Percentiles rank a stretch among this genome's conserved stretches.
phyloP scores from a whole-genome alignment of 2,888 invertebrate genomes.

The Leptinotarsa juncta region DNA sequence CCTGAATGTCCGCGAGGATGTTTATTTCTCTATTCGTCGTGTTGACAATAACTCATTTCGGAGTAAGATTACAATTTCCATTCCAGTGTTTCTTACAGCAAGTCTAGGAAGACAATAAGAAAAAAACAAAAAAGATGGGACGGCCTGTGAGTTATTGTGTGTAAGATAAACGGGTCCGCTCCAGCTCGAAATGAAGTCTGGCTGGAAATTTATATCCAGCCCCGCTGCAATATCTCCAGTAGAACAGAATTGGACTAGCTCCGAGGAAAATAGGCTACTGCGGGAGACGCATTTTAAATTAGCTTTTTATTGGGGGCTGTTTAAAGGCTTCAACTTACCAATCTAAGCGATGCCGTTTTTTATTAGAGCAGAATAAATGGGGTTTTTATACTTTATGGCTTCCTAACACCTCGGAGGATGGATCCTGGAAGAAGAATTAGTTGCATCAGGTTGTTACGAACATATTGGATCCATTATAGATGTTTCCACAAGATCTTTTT shows the following conservation, averaged over 20 bases:
- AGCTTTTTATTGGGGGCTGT: slow-evolving; percentile 64
- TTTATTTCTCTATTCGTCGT: slow-evolving; percentile 62
- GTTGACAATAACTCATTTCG: slow-evolving; percentile 65
- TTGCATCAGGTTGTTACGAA: background rate
- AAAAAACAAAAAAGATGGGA: slow-evolving; percentile 65
- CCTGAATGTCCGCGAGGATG: slow-evolving; percentile 49
- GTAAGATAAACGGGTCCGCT: slow-evolving; percentile 79
- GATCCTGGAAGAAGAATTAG: background rate
- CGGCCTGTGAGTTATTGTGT: slow-evolving; percentile 73
- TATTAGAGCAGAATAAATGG: slow-evolving; percentile 45
- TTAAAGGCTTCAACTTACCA: slow-evolving; percentile 55
- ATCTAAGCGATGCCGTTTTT: slow-evolving; percentile 46
- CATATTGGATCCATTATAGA: background rate
- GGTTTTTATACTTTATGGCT: slow-evolving; percentile 23
- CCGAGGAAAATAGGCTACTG: slow-evolving; percentile 64
- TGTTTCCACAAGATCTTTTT: no score
- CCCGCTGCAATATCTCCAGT: slow-evolving; percentile 66
- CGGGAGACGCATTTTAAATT: slow-evolving; percentile 66
- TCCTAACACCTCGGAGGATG: background rate
- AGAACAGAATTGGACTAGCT: slow-evolving; percentile 67
- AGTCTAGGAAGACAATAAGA: slow-evolving; percentile 66
- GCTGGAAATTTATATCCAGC: slow-evolving; percentile 68
- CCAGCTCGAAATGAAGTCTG: slow-evolving; percentile 79
- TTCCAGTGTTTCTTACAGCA: slow-evolving; percentile 65
- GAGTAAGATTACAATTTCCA: slow-evolving; percentile 66